Evolutionary conservation across 2,888 invertebrate genomes (phyloP), one percentile per base, ranked within the genome.

Genomic region (Melangyna quadrimaculata): DNA sequence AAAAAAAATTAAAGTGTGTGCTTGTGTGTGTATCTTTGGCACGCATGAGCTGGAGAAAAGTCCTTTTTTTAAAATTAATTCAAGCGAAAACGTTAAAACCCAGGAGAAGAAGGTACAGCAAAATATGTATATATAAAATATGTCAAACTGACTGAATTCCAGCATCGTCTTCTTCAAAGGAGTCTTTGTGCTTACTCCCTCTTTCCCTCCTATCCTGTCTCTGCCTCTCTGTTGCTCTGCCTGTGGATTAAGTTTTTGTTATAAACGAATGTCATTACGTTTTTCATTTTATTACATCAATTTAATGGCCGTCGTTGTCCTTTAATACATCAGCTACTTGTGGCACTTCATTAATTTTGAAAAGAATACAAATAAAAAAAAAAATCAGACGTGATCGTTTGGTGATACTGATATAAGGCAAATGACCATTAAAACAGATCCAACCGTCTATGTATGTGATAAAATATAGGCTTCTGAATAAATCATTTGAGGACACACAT

Each of bases 371-470:
- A 78, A 45, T 19, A 55, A 73, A 73, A 78, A 82, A 32, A 35
- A 78, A 65, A 83, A 67, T 63, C 70, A 78, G 78, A 78, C 78
- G 78, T 78, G 78, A 78, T 78, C 78, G 32, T 82, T n/a, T 65
- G 40, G 19, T 27, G 48, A 51, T 53, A 27, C 29, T 40, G 32
- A 32, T 12, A 57, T 2, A 59, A 12, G 43, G 10, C 6, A 27
- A 55, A 55, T 19, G 51, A 7, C 43, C 29, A 65, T 19, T 32
- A 65, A 45, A 43, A 24, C 27, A 4, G 35, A 19, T 32, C 57
- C 32, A 37, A 61, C n/a, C 1, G 37, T 35, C 2, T 7, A 7
- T 59, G 8, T 27, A n/a, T 55, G 12, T 45, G 45, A 17, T 29
- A 32, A 61, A 61, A 40, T 10, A 27, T 10, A 27, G 24, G 19